Evolutionary conservation across 2,797 vertebrate species (phyloP), one percentile per base, ranked within the genome.

Genomic region (Mycteria americana): DNA sequence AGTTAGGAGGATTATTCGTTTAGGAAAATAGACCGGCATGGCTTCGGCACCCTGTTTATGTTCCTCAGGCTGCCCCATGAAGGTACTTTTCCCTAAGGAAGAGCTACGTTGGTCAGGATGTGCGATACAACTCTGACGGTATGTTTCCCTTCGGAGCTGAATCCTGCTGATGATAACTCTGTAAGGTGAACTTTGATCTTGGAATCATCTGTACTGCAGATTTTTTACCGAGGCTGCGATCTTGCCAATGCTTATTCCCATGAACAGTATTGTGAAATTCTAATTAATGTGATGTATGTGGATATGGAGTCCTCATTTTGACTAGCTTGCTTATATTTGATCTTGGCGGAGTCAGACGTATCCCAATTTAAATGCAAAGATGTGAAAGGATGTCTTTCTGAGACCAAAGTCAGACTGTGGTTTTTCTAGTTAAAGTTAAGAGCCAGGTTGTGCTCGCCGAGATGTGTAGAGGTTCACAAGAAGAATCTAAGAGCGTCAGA

Each of bases 181-280:
- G 18, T 8, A 43, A 83, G 75, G 50, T 92, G 79, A 82, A 39
- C 86, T 95, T 93, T 92, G 82, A 86, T 92, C 63, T 65, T 37
- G 35, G 56, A 4, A 62, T 96, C 80, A 83, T 89, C 85, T 93
- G 72, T 50, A 21, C 68, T 83, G 82, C 94, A 93, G 63, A 31
- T 87, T 91, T 91, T 60, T 76, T 41, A 39, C 77, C 0, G 1
- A 63, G 51, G 23, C 59, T 84, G 70, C 51, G 46, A 4, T 68
- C 63, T 75, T 45, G 69, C 67, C 77, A 70, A 1, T 31, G 35
- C 74, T 96, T 72, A 37, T 77, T 92, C 28, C 62, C 56, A 19
- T 18, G 13, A 80, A 46, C 5, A 4, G 18, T 18, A 46, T 65
- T 79, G 60, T 37, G 54, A 70, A 89, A 92, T 80, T 57, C 59